Base-by-base conservation (phyloP, 2,113 vertebrate genomes). In the Uria aalge region DNA sequence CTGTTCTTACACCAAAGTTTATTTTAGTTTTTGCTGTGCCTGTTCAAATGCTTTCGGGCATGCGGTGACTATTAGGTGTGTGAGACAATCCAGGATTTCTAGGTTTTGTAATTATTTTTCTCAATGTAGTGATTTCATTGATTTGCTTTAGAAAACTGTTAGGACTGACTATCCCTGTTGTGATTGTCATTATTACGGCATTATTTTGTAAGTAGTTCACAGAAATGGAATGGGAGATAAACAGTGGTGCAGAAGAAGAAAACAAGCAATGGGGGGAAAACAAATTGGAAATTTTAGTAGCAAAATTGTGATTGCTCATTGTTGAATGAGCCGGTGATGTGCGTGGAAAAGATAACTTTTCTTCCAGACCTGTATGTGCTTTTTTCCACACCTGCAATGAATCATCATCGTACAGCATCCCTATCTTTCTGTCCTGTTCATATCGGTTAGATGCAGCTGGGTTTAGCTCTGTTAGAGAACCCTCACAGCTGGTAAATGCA, bases 361-460 rank as follows among this genome's bases (percentile, higher is more conserved):
- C 40, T 79, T 88, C 15, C 36, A 67, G 22, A 45, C 22, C 18
- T 0, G 0, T 29, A 2, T 57, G 13, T 69, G 15, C 30, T 48
- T 27, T 71, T 73, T 80, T 57, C 21, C 34, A 20, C 24, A 29
- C 10, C 26, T 83, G 30, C 20, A 43, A 1, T 45, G 48, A 56
- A 26, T 23, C 34, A 62, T 17, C 9, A 0, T 40, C 10, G 62
- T 52, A 15, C 1, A 90, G 30, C 22, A 66, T 53, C 18, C 34
- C 19, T 43, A 0, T 17, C 64, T 76, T 85, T 69, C 45, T 76
- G 22, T 62, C 30, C 27, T 36, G 0, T 40, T 94, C 26, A 12
- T 5, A 18, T 63, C 4, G 4, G 15, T 53, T 64, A 17, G 32
- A 19, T 21, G 34, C 27, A 48, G 4, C 21, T 95, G 56, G 20